phyloP scores from a whole-genome alignment of 2,888 invertebrate genomes.

The Agriopis aurantiaria region DNA sequence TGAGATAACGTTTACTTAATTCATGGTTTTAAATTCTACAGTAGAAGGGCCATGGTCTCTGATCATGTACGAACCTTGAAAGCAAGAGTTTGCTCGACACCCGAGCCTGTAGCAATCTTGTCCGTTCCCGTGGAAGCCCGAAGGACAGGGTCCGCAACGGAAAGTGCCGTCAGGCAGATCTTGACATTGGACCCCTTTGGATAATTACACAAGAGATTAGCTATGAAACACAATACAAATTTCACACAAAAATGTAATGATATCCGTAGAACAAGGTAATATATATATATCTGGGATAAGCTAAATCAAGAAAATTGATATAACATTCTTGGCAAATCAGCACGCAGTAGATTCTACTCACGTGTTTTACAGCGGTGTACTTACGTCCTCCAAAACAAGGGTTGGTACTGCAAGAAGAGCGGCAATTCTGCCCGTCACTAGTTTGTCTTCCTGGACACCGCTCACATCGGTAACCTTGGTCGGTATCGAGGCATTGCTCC shows the following conservation, averaged over 20 bases:
- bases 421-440: slow-evolving; percentile 92
- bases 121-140: slow-evolving; percentile 92
- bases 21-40: background rate
- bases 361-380: slow-evolving; percentile 47
- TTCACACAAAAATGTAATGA: background rate
- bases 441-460: slow-evolving; percentile 90
- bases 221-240: slow-evolving; percentile 1
- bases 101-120: slow-evolving; percentile 87
- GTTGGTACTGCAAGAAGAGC: slow-evolving; percentile 89
- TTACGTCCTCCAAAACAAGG: slow-evolving; percentile 81
- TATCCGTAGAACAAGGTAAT: background rate
- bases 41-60: background rate
- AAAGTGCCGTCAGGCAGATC: slow-evolving; percentile 83
- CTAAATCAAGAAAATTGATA: background rate
- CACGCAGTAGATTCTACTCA: background rate
- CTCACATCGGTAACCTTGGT: slow-evolving; percentile 91
- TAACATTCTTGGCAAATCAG: too few relatives aligned
- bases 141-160: slow-evolving; percentile 94
- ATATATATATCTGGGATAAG: background rate
- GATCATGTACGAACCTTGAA: slow-evolving; percentile 56
- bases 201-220: background rate
- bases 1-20: background rate
- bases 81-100: slow-evolving; percentile 67
- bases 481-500: slow-evolving; percentile 89
- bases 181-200: slow-evolving; percentile 70